Percentiles rank a stretch among this genome's conserved stretches.
Conservation (phyloP, 1,140 invertebrate genomes). For the Hylaeus volcanicus region DNA sequence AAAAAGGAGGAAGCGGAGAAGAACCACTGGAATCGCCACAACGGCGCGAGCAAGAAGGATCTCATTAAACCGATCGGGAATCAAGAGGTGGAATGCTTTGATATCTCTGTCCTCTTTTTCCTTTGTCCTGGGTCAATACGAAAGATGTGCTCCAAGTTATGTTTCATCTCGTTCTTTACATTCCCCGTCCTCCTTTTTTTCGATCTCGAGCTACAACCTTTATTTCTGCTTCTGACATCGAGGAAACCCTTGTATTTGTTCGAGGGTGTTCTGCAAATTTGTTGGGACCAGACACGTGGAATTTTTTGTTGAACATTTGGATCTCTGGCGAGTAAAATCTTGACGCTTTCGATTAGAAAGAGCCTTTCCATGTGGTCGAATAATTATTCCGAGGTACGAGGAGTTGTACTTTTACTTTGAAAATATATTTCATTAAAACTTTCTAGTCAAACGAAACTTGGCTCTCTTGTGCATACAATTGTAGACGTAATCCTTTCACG, state of each 20-base stretch:
- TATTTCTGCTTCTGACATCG: neutral
- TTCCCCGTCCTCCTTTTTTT: neutral
- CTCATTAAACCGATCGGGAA: slow-evolving; percentile 43
- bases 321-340: too few relatives aligned
- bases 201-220: neutral
- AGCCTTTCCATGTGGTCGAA: too few relatives aligned
- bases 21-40: slow-evolving; percentile 23
- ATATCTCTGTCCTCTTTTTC: slow-evolving; percentile 9
- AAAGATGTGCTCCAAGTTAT: slow-evolving; percentile 36
- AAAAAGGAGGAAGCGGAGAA: neutral
- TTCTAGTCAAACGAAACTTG: too few relatives aligned
- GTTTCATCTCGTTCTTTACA: slow-evolving; percentile 9
- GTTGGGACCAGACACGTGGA: neutral
- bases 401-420: too few relatives aligned
- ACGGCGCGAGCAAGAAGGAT: slow-evolving; percentile 27
- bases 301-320: too few relatives aligned
- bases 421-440: too few relatives aligned
- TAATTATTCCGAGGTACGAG: too few relatives aligned
- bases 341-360: too few relatives aligned
- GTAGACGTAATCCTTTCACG: too few relatives aligned
- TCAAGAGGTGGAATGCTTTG: slow-evolving; percentile 34
- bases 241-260: neutral
- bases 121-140: slow-evolving; percentile 25
- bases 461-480: too few relatives aligned
- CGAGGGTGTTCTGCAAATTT: neutral